Base-by-base conservation (phyloP, 1,140 invertebrate species). In the Drosophila orena region DNA sequence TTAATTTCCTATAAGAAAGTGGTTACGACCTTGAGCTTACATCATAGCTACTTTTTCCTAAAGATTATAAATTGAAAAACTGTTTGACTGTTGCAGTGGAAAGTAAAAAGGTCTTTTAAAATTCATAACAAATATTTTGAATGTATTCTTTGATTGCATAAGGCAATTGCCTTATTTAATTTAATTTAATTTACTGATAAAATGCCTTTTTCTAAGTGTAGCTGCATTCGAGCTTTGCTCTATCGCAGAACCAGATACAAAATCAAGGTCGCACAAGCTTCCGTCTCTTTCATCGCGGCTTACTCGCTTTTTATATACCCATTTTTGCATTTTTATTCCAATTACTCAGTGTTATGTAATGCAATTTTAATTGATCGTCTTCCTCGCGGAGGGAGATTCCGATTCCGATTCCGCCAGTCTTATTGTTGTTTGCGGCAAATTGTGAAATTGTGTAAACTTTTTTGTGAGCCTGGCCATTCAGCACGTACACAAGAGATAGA, bases 401-500 rank as follows among this genome's bases (percentile, higher is more conserved):
- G 54, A 69, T 59, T 14, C 37, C 35, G 35, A 37, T 37, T 59
- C 30, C 56, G 10, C 37, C 30, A 27, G 30, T 27, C 58, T 64
- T 61, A 76, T 68, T 54, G 43, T 43, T 47, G 40, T 70, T 70
- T 70, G 42, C 49, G 14, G 42, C 14, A 40, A 70, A 57, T 70
- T 70, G 64, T 70, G 66, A 70, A 70, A 70, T 70, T 70, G 64
- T 34, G 50, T 70, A 65, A 64, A 50, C n/a, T 55, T 74, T 77
- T 64, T 49, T 71, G 22, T 12, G 42, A 30, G 22, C 46, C 42
- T 44, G 47, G 61, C 24, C 49, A 54, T 55, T 47, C 57, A 64
- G 64, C 81, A 88, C 81, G 83, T 88, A 86, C 75, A 55, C 62
- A 44, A 38, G 53, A 57, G 49, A 35, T 69, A 44, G 49, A 55